Conservation (phyloP, 2,797 vertebrate species). For the Catharus ustulatus region DNA sequence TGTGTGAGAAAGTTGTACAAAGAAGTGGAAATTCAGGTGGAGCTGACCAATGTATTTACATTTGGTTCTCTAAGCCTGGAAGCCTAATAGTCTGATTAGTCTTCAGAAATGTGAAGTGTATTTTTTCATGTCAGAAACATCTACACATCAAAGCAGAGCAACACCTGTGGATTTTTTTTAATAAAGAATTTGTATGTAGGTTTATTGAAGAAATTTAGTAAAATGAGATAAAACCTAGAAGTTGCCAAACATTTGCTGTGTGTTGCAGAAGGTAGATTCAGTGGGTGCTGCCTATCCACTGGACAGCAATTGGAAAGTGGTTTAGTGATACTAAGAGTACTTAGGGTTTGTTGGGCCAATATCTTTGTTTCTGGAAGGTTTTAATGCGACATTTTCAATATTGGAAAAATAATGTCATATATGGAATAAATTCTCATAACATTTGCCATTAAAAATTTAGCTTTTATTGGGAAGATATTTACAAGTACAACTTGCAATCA, state of each 20-base stretch:
- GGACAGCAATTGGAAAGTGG: not conserved
- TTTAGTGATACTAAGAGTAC: not conserved
- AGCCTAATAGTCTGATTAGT: not conserved
- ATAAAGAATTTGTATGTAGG: not conserved
- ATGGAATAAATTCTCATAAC: not conserved
- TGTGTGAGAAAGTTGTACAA: not conserved
- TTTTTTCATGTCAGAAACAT: not conserved
- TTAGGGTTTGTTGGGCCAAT: not conserved
- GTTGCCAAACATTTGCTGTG: not conserved
- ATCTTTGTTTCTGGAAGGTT: not conserved
- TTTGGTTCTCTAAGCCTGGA: not conserved
- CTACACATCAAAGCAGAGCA: not conserved
- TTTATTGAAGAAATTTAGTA: not conserved
- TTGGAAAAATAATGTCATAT: not conserved
- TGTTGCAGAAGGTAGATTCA: not conserved
- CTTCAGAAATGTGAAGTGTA: not conserved
- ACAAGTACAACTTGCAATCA: not conserved
- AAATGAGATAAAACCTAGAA: not conserved
- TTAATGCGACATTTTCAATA: not conserved
- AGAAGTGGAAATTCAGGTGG: not conserved
- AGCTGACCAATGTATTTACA: not conserved
- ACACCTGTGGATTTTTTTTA: not conserved
- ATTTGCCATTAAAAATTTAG: not conserved
- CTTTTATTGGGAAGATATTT: not conserved
- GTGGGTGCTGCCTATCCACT: not conserved